Percentiles rank a stretch among this genome's conserved stretches.
phyloP scores from a whole-genome alignment of 2,797 vertebrate species.

The Enteromius radiatus region DNA sequence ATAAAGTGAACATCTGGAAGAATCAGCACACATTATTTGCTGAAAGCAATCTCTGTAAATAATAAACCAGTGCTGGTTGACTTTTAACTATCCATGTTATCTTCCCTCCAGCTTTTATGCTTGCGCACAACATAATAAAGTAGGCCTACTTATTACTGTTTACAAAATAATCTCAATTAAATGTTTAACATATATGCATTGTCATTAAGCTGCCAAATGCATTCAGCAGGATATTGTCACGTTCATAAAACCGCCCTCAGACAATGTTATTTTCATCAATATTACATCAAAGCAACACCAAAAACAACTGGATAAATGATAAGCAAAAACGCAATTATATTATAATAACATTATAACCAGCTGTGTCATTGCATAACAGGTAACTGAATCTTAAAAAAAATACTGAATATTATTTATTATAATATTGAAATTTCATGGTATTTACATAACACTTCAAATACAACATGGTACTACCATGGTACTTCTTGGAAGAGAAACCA shows the following conservation, averaged over 20 bases:
- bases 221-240: no score
- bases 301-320: not conserved
- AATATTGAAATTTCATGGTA: not conserved
- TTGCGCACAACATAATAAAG: not conserved
- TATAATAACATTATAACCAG: not conserved
- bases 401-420: no score
- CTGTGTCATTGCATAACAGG: no score
- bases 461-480: no score
- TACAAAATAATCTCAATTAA: not conserved
- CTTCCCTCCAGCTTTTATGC: not conserved
- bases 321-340: not conserved
- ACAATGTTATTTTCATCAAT: not conserved
- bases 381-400: not conserved
- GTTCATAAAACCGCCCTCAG: not conserved
- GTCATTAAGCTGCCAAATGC: not conserved
- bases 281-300: not conserved
- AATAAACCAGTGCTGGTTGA: conserved; percentile 16
- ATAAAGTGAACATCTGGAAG: not conserved
- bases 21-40: not conserved
- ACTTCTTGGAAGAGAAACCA: not conserved
- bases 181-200: not conserved
- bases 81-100: not conserved
- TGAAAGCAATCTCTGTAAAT: not conserved
- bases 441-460: not conserved
- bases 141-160: not conserved